These are phyloP conservation scores for Zeuzera pyrina DNA, from an alignment of 2,888 invertebrate species.

Conservation along the genomic window DNA sequence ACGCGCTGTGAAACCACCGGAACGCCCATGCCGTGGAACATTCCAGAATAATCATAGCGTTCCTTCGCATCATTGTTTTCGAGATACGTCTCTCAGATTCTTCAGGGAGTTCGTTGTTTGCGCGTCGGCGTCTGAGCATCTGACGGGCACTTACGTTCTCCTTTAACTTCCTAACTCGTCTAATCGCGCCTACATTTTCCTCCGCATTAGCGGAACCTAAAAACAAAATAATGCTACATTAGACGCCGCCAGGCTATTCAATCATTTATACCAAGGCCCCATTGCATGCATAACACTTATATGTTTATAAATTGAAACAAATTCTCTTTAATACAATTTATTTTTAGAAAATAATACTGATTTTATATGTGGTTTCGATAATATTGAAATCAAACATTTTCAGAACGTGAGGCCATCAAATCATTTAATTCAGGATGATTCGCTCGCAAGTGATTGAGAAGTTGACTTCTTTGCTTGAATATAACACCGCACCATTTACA, in stretches of 20 bases:
- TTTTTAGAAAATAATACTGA: conserved; percentile 15
- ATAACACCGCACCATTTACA: conserved; percentile 39
- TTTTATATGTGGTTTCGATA: conserved; percentile 5
- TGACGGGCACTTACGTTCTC: conserved; percentile 57
- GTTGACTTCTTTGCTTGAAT: conserved; percentile 32
- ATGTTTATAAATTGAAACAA: conserved; percentile 2
- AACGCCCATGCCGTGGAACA: conserved; percentile 62
- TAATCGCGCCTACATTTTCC: conserved; percentile 30
- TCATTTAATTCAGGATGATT: conserved; percentile 31
- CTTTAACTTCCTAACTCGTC: conserved; percentile 49
- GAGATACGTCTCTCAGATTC: conserved; percentile 53
- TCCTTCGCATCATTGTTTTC: conserved; percentile 60
- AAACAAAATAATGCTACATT: conserved; percentile 39
- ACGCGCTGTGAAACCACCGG: conserved; percentile 53
- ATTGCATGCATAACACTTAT: conserved; percentile 4
- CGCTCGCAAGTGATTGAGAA: conserved; percentile 31
- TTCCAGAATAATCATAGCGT: conserved; percentile 50
- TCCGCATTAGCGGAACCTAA: conserved; percentile 54
- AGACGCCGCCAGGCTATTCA: background rate
- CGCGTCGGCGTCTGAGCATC: conserved; percentile 55
- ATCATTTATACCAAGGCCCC: conserved; percentile 3
- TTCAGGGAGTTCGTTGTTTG: conserved; percentile 56
- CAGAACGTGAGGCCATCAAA: no score
- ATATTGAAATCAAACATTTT: background rate
- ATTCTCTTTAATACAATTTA: conserved; percentile 17